phyloP scores from a whole-genome alignment of 2,113 vertebrate genomes.

The Callocephalon fimbriatum region DNA sequence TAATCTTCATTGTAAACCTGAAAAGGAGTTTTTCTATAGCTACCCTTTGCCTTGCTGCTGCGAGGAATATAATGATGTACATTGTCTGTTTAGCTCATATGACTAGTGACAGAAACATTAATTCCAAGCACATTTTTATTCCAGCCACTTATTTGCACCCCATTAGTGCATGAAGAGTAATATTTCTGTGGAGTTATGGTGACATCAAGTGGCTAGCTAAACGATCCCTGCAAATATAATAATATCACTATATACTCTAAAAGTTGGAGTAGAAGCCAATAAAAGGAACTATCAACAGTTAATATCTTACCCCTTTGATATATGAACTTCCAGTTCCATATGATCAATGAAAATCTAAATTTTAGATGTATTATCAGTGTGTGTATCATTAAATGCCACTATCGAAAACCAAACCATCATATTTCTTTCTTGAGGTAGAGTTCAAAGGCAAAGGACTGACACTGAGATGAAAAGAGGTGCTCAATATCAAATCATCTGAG shows the following conservation, averaged over 20 bases:
- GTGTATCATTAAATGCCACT: neutral
- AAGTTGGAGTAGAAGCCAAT: neutral
- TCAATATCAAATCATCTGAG: neutral
- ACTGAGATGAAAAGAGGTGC: fast-evolving
- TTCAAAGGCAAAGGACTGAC: neutral
- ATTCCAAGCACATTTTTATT: neutral
- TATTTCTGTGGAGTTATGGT: neutral
- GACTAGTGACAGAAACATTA: neutral
- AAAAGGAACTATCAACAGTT: neutral
- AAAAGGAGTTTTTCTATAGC: neutral
- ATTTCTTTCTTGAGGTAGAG: neutral
- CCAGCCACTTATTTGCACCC: slow-evolving; percentile 28
- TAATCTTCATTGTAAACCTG: neutral
- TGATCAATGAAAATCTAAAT: neutral
- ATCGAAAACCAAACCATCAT: neutral
- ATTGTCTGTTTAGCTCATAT: neutral
- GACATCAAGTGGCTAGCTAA: slow-evolving; percentile 37
- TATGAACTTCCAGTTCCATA: neutral
- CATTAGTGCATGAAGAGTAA: neutral
- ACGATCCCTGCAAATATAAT: neutral
- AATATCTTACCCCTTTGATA: neutral
- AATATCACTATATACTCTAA: neutral
- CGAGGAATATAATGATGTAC: neutral
- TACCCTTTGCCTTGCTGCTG: neutral
- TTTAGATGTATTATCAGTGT: neutral